Base-by-base conservation (phyloP, 2,797 vertebrate species). In the Ptychobarbus kaznakovi region DNA sequence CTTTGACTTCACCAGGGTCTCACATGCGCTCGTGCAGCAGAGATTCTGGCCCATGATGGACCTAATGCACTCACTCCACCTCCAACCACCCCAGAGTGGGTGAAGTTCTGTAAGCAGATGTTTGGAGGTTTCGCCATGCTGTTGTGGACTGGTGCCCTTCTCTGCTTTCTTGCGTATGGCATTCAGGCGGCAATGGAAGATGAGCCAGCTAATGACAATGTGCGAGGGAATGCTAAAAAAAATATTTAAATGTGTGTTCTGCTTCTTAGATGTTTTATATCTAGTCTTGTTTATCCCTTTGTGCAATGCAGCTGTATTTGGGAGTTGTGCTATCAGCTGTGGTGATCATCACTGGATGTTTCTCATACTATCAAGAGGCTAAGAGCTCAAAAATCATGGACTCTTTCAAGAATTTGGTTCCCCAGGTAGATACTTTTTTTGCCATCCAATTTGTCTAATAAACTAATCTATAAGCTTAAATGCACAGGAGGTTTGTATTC, bases 301-400 rank as follows among this genome's bases (percentile, higher is more conserved):
- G 12, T 82, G 84, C 16, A 77, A 90, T 91, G n/a, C 90, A 96
- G 96, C 92, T 96, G 42, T 97, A 96, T 83, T 93, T 96, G 42
- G 96, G 96, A 49, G 69, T 97, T 82, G 96, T 97, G 86, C 91
- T 97, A 9, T 90, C 96, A 4, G 96, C 95, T 82, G 96, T 97
- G 0, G 96, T 97, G 89, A 96, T 97, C 92, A 94, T 97, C 91
- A 97, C 96, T 68, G 96, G 96, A 38, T 97, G 96, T 70, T 97
- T 97, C 93, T 97, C 96, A 4, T 97, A 97, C 78, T 97, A 97
- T 87, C 96, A 97, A 95, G 96, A 97, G 91, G 95, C 96, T 15
- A 97, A 97, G 91, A 97, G 96, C 88, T 97, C 96, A 1, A 96
- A 95, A 92, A 97, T 97, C 87, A 97, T 97, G 96, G 96, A 97